Base-by-base conservation (phyloP, 2,797 vertebrate species). In the Gymnocypris eckloni region DNA sequence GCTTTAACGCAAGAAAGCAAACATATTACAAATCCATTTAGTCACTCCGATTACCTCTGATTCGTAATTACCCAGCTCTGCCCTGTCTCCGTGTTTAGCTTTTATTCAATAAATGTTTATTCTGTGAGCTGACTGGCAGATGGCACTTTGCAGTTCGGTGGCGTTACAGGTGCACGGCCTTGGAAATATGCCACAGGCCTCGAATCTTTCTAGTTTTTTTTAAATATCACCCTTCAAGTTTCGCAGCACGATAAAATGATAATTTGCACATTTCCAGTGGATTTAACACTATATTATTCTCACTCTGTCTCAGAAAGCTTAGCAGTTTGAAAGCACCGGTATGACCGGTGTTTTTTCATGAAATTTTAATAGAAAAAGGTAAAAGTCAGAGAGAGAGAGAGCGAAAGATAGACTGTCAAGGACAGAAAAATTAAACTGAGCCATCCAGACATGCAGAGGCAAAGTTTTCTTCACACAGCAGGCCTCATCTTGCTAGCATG, bases 11-110 rank as follows among this genome's bases (percentile, higher is more conserved):
- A 91, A 91, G 90, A 93, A 92, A 91, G 91, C 89, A 94, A 94
- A 94, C 90, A 93, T 92, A 92, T 93, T 93, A 93, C 90, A 91
- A 92, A 94, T 94, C 92, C 92, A 93, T 94, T 93, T 93, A 91
- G 87, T 91, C 89, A 86, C 67, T 70, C 92, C 93, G 91, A 94
- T 94, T 93, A 92, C 85, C 89, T 89, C 86, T 92, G 89, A 92
- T 93, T 92, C 89, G 91, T 92, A 94, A 93, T 94, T 93, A 93
- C 86, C 16, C 78, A 89, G 91, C 91, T 91, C 48, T 33, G 82
- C 86, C 86, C 89, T 88, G n/a, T 86, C 88, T 90, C 81, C 82
- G 88, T 89, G 86, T 92, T 92, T 86, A 92, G 89, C 90, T 88
- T 93, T 92, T 92, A 93, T 92, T 94, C 89, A 93, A 92, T 92